Evolutionary conservation across 2,113 vertebrate genomes (phyloP), one percentile per base, ranked within the genome.

Genomic region (Nannobrachium achirus): DNA sequence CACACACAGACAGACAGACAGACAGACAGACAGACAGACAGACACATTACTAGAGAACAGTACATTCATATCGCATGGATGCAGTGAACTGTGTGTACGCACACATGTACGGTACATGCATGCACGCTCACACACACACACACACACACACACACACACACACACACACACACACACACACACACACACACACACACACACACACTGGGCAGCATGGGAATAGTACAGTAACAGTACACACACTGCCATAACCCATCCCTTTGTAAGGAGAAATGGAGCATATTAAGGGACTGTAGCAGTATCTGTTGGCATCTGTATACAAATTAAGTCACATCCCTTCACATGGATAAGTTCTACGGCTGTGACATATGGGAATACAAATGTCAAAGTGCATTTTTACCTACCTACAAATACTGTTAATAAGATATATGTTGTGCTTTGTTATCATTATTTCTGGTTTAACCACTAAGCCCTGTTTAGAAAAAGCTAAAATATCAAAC

Each of bases 171-270:
- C 49, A 51, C 49, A 19, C 16, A 51, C 14, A 53, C 46, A 11
- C 1, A 50, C 57, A 42, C 46, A 78, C 10, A 67, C 56, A 77
- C 11, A 66, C 55, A 52, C n/a, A 63, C 42, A 48, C 58, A 61
- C 42, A 25, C 42, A 42, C 15, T 15, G 56, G 51, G 18, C 38
- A 67, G 19, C 56, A 59, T 71, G 66, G 46, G 63, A 80, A 68
- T 45, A 5, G 53, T 55, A 50, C 39, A 72, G 46, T 60, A 80
- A 68, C 48, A 5, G 53, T 55, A 50, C 39, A 72, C 25, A 71
- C 39, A 51, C 65, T 51, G 9, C 45, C 45, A 20, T 18, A 7
- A 19, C 25, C 41, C 44, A 11, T 46, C 20, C 18, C 10, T 57
- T n/a, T 15, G 66, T 10, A 57, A 19, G 60, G 14, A 44, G 41